Evolutionary conservation across 2,888 invertebrate species (phyloP), one percentile per base, ranked within the genome.

Genomic region (Temnothorax rugatulus): DNA sequence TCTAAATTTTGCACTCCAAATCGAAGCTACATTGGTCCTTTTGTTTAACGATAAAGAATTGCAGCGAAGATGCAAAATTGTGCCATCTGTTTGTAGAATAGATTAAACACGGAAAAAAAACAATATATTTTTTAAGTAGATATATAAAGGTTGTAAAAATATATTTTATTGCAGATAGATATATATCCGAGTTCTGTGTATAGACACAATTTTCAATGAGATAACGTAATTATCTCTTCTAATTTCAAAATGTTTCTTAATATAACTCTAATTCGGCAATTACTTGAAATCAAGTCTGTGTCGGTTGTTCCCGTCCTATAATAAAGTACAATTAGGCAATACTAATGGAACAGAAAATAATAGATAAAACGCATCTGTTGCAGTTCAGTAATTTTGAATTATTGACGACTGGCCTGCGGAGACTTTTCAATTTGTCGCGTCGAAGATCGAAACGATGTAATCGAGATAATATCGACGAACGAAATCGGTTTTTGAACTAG

Each of bases 371-470:
- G n/a, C 59, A 8, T 73, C 41, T 41, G 59, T 69, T 38, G 74
- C 59, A 57, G 64, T 74, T 66, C 34, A 66, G 84, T 84, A 57
- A 85, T 85, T 71, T 68, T 69, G 86, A 84, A 81, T 84, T 68
- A 81, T 87, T 84, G 86, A 86, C 84, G 89, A 89, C 84, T 87
- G 91, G 84, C 44, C 83, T 9, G 79, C 85, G 91, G 89, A 82
- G 54, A 74, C 87, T 89, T 88, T 89, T 88, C 85, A 88, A 91
- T 91, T 90, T 84, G 85, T 89, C 87, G 84, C 87, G 64, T 82
- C 86, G 86, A 59, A 76, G 85, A 90, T 83, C 87, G 89, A 90
- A 89, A 89, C 82, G 77, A 21, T 34, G n/a, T 47, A 41, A 75
- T 13, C 66, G 66, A 44, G 25, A 57, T 61, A 34, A 83, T 13